Evolutionary conservation across 2,888 invertebrate genomes (phyloP), one percentile per base, ranked within the genome.

Genomic region (Lingula anatina): DNA sequence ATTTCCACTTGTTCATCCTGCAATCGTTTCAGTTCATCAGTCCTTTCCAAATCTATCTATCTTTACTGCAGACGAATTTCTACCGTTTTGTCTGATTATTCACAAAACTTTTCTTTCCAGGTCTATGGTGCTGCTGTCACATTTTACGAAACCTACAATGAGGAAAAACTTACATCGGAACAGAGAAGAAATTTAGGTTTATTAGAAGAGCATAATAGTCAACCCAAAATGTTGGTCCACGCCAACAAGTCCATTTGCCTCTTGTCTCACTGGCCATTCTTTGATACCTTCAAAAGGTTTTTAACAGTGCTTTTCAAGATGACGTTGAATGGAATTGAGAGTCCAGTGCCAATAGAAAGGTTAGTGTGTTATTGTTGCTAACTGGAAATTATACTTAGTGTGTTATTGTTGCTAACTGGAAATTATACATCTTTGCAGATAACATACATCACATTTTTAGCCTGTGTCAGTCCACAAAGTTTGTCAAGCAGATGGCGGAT

Each of bases 101-200:
- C 7, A 54, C 54, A 18, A 57, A 55, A 52, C 54, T 47, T 43
- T 41, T 28, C 36, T 38, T 51, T 56, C 0, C 68, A 84, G 80
- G 90, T 96, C 4, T 99, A 99, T 79, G 99, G 99, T 7, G 94
- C 97, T 43, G 94, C 96, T 12, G 85, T 99, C 47, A 93, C 94
- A 1, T 99, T 99, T 80, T 99, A 99, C 78, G 99, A 99, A 76
- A 73, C 76, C 23, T 80, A 79, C 64, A 68, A 75, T 46, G 73
- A 78, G 65, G 81, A 84, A 9, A 82, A 84, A 61, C 80, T 99
- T 51, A 86, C 85, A 3, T 84, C 85, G 37, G 82, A 85, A 36
- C 94, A 97, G 74, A 83, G 84, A 63, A 51, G 65, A 26, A 50
- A 65, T 65, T 60, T 74, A 63, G 64, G 72, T 50, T 52, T 72